Percentiles rank a stretch among this genome's conserved stretches.
These are phyloP conservation scores for Lamellibrachia columna DNA, from an alignment of 2,888 invertebrate species.

Conservation along the genomic window DNA sequence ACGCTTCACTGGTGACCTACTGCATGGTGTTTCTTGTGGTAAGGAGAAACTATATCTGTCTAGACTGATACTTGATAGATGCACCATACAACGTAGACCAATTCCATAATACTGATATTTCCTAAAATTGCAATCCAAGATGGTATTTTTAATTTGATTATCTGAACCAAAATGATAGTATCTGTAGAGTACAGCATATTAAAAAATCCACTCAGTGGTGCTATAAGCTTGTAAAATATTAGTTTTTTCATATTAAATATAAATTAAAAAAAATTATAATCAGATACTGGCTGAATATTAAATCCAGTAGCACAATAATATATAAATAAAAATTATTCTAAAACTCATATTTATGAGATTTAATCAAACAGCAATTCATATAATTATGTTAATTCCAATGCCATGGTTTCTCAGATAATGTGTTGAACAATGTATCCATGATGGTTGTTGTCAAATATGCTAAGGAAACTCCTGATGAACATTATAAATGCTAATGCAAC, in stretches of 20 bases:
- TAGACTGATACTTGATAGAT: not conserved
- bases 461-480: not conserved
- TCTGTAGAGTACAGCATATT: not conserved
- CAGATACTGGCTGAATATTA: not conserved
- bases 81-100: not conserved
- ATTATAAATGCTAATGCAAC: not conserved
- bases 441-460: not conserved
- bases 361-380: not conserved
- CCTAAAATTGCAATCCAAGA: too few species aligned
- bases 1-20: constrained; percentile 58
- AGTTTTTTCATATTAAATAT: not conserved
- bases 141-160: too few species aligned
- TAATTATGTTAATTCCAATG: not conserved
- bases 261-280: not conserved
- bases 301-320: not conserved
- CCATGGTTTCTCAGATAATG: not conserved
- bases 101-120: not conserved
- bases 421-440: not conserved
- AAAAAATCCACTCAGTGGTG: not conserved
- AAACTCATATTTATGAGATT: not conserved
- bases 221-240: not conserved
- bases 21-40: constrained; percentile 56
- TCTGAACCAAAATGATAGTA: too few species aligned
- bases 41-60: constrained; percentile 41
- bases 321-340: not conserved